Percentiles rank a stretch among this genome's conserved stretches.
phyloP scores from a whole-genome alignment of 2,888 invertebrate species.

The Tipula unca region DNA sequence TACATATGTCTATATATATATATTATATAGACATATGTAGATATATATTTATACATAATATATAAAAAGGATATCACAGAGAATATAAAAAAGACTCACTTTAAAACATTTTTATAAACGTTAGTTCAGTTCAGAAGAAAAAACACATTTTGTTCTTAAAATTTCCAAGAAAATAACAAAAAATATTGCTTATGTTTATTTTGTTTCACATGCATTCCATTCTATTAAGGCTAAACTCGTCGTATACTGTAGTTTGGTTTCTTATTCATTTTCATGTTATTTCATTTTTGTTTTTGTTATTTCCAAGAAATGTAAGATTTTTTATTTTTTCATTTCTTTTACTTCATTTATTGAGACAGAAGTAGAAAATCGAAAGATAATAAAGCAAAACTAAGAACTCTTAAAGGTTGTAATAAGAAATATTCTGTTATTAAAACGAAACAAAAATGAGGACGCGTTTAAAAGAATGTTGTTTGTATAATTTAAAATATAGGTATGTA shows the following conservation, averaged over 20 bases:
- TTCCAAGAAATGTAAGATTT: constrained; percentile 1
- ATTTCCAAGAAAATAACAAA: constrained; percentile 8
- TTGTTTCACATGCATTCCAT: constrained; percentile 14
- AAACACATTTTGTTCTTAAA: neutral
- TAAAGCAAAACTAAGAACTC: constrained; percentile 1
- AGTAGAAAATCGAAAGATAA: neutral
- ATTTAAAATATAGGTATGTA: neutral
- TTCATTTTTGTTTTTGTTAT: neutral
- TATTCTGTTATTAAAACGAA: neutral
- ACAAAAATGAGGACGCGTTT: neutral
- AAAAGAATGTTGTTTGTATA: neutral
- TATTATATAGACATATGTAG: too few relatives aligned
- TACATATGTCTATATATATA: too few relatives aligned
- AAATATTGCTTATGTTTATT: constrained; percentile 14
- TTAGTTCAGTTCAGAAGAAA: neutral
- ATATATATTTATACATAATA: too few relatives aligned
- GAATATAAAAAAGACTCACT: neutral
- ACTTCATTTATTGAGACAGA: constrained; percentile 8
- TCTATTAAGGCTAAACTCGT: constrained; percentile 14
- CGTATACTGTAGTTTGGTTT: constrained; percentile 14
- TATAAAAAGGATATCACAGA: neutral
- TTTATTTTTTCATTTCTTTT: neutral
- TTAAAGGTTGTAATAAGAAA: neutral
- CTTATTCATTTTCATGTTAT: constrained; percentile 8
- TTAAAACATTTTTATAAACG: neutral